phyloP scores from a whole-genome alignment of 2,797 vertebrate genomes.

The Lepidocolaptes lacrymiger region DNA sequence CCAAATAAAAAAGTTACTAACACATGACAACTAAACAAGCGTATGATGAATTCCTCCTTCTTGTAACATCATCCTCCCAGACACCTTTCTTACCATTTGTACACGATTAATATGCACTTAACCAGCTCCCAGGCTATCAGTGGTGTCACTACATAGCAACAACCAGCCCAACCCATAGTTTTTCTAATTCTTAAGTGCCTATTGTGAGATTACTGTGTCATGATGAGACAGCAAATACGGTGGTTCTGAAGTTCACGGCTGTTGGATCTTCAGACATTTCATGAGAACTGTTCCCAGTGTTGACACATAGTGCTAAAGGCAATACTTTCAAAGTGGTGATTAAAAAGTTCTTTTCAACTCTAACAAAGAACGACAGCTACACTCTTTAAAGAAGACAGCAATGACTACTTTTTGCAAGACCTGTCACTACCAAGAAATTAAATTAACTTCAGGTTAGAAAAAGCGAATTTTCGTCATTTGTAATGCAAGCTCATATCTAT shows the following conservation, averaged over 20 bases:
- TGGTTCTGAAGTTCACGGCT: not conserved
- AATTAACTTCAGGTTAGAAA: not conserved
- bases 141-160: not conserved
- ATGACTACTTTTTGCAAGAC: not conserved
- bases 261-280: not conserved
- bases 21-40: not conserved
- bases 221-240: fast-evolving
- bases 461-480: not conserved
- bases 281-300: not conserved
- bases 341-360: not conserved
- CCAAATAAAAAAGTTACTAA: not conserved
- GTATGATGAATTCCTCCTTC: not conserved
- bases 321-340: not conserved
- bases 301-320: not conserved
- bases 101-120: not conserved
- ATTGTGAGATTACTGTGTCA: not conserved
- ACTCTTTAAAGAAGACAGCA: not conserved
- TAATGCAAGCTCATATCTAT: fast-evolving
- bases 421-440: not conserved
- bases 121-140: not conserved
- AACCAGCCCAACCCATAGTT: not conserved
- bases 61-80: conserved; percentile 6
- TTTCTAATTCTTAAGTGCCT: not conserved
- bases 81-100: not conserved
- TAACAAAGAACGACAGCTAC: not conserved